A percentile compares a stretch with the other conserved stretches of the same genome.
phyloP scores from a whole-genome alignment of 2,113 vertebrate species.

The Aspiorhynchus laticeps region DNA sequence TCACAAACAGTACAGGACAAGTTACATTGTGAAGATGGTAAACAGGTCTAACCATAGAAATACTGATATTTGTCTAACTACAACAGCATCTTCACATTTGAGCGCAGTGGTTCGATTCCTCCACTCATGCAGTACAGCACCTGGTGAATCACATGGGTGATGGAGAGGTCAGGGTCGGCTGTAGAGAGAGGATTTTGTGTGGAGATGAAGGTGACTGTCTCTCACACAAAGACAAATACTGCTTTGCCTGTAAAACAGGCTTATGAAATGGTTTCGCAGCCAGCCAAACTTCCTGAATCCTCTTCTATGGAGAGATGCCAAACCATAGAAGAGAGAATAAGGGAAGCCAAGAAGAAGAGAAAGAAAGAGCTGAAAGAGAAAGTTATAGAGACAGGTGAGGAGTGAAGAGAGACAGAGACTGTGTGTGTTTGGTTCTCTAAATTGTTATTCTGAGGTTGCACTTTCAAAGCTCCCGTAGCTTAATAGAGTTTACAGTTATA shows the following conservation, averaged over 20 bases:
- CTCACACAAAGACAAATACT: conserved; percentile 54
- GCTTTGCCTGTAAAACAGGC: conserved; percentile 48
- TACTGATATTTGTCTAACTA: neutral
- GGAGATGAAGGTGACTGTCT: conserved; percentile 48
- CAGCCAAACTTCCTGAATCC: conserved; percentile 55
- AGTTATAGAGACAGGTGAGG: neutral
- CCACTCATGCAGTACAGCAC: neutral
- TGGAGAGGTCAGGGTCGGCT: neutral
- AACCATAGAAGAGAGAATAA: conserved; percentile 34
- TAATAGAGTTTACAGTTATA: neutral
- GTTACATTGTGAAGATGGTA: neutral
- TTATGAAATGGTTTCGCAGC: conserved; percentile 51
- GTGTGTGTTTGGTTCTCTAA: neutral
- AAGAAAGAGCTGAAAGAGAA: conserved; percentile 19
- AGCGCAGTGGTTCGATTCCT: neutral
- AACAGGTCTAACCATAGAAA: neutral
- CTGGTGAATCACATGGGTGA: conserved; percentile 13
- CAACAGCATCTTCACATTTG: neutral
- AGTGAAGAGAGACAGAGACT: neutral
- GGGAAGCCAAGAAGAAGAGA: conserved; percentile 11
- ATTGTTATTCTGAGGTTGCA: neutral
- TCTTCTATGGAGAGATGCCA: conserved; percentile 53
- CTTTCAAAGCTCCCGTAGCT: neutral
- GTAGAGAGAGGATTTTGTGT: conserved; percentile 1
- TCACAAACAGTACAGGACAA: neutral